Base-by-base conservation (phyloP, 2,797 vertebrate genomes). In the Urocyon cinereoargenteus region DNA sequence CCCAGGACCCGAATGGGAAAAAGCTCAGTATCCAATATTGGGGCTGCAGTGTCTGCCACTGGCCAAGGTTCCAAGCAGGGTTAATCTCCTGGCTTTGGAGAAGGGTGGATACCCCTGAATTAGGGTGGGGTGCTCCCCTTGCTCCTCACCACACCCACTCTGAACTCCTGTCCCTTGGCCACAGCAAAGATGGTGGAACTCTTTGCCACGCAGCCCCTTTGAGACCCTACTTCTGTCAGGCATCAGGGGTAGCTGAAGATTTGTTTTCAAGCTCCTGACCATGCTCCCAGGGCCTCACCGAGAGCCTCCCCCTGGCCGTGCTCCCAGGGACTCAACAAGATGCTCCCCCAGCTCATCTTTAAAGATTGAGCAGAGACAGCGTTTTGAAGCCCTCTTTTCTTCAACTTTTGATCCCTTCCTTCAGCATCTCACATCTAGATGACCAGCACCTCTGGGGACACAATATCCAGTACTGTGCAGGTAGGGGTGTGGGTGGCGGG, bases 241-340 rank as follows among this genome's bases (percentile, higher is more conserved):
- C 99, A 55, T 99, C 98, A 0, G 97, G 97, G 66, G 98, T 98
- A 98, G 99, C 99, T 95, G 99, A 99, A 98, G 99, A 99, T 62
- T 99, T 99, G 97, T 99, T 99, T 94, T 94, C 97, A 99, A 98
- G 93, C 99, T 99, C 16, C 97, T 99, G 90, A 86, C 34, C 4
- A 5, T 34, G 21, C 34, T 24, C 28, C 62, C 62, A 7, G 28
- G 14, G 62, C 26, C 28, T 14, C 28, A 24, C 22, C 22, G 4
- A 24, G 59, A 61, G 59, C 59, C 59, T 24, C 59, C 21, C 59
- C 24, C 55, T 55, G 55, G 6, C 55, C 0, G 26, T 62, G 61
- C 61, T 62, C 66, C n/a, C 15, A 1, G 14, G 64, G 31, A 31
- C 14, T 66, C 64, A 18, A 1, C 14, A 6, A 4, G 31, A 15